Conservation (phyloP, 2,888 invertebrate species). For the Allolobophora icterica region DNA sequence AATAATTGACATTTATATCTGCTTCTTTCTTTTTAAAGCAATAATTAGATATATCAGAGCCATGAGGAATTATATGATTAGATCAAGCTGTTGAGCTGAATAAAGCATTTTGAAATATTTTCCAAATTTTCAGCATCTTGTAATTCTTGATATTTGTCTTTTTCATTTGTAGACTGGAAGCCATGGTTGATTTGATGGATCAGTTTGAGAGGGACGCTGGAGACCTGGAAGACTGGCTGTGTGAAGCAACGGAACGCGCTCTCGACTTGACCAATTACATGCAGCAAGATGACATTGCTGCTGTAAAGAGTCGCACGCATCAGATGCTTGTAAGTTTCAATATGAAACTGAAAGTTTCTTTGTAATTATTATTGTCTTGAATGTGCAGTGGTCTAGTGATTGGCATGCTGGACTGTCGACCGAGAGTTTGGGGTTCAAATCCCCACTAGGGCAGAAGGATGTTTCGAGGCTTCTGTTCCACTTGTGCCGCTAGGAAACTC, state of each 20-base stretch:
- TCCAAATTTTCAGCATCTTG: background rate
- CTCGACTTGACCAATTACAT: background rate
- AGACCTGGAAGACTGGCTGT: slow-evolving; percentile 57
- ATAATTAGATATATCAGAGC: too few species aligned
- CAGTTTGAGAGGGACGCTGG: slow-evolving; percentile 59
- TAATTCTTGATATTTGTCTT: background rate
- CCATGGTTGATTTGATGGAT: slow-evolving; percentile 57
- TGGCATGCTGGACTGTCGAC: too few species aligned
- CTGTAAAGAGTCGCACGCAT: slow-evolving; percentile 51
- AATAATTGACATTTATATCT: too few species aligned
- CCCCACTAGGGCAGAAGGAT: too few species aligned
- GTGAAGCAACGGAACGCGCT: slow-evolving; percentile 53
- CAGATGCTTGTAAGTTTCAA: slow-evolving; percentile 57
- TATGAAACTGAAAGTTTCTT: background rate
- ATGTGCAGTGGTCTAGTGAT: too few species aligned
- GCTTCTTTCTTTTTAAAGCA: too few species aligned
- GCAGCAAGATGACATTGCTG: background rate
- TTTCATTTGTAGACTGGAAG: slow-evolving; percentile 54
- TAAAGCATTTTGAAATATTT: background rate
- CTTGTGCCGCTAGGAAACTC: too few species aligned
- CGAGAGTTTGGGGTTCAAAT: too few species aligned
- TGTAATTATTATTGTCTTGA: background rate
- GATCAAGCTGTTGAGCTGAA: background rate
- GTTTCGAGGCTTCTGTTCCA: too few species aligned
- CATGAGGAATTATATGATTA: background rate